Conservation (phyloP, 2,797 vertebrate species). For the Pitangus sulphuratus region DNA sequence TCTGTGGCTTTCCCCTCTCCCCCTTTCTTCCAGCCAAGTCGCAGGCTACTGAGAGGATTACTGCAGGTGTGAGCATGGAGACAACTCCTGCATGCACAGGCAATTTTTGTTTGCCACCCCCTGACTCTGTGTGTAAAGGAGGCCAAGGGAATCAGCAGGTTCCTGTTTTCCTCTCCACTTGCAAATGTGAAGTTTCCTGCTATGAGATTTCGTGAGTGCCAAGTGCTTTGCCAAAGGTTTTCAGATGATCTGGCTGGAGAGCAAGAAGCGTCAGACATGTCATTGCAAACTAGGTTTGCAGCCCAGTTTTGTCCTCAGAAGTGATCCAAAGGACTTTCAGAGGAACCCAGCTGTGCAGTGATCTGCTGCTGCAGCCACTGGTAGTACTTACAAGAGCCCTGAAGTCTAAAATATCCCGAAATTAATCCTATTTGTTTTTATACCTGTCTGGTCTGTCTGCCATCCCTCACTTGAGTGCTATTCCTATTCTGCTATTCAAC, state of each 20-base stretch:
- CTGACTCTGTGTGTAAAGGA: not conserved
- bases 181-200: conserved; percentile 36
- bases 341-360: not conserved
- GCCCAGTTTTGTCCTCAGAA: conserved; percentile 24
- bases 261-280: conserved; percentile 47
- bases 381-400: not conserved
- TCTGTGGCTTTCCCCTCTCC: not conserved
- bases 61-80: not conserved
- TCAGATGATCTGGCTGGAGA: conserved; percentile 60
- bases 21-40: not conserved
- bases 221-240: conserved; percentile 47
- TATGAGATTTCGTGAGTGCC: not conserved
- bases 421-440: not conserved
- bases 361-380: not conserved
- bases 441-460: not conserved
- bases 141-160: conserved; percentile 36
- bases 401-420: not conserved
- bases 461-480: not conserved
- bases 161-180: conserved; percentile 34
- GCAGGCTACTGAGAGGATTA: not conserved
- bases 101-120: not conserved
- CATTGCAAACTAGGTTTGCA: conserved; percentile 31
- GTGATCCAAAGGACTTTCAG: conserved; percentile 4
- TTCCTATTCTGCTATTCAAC: not conserved
- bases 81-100: not conserved